Evolutionary conservation across 2,888 invertebrate species (phyloP).

Genomic region (Drosophila gaucha): DNA sequence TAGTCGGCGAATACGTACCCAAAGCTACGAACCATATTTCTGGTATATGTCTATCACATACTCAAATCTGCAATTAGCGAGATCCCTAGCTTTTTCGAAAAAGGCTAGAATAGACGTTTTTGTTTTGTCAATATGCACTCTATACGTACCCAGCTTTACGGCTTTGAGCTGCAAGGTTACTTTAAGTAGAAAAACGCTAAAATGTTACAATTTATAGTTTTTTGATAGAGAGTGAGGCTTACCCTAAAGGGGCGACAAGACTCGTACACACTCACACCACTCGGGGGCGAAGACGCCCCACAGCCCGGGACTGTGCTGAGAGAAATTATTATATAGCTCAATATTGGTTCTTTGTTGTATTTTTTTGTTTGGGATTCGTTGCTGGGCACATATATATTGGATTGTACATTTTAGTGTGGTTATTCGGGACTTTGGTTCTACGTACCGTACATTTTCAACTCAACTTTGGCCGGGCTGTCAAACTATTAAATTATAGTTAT

Average conservation of each 20-base stretch:
- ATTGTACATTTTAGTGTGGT: constrained; percentile 33
- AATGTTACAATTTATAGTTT: constrained; percentile 45
- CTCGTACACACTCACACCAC: constrained; percentile 14
- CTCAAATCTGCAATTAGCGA: constrained; percentile 31
- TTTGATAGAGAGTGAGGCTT: constrained; percentile 49
- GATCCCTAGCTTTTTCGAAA: constrained; percentile 38
- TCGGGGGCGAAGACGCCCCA: constrained; percentile 17
- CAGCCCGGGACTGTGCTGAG: constrained; percentile 38
- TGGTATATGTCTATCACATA: constrained; percentile 43
- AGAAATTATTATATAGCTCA: constrained; percentile 33
- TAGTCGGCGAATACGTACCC: constrained; percentile 52
- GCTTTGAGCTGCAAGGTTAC: constrained; percentile 65
- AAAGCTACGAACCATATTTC: constrained; percentile 38
- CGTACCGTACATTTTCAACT: constrained; percentile 54
- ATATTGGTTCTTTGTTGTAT: constrained; percentile 11
- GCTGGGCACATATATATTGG: constrained; percentile 24
- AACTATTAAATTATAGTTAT: constrained; percentile 41
- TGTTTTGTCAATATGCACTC: constrained; percentile 45
- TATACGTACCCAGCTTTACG: constrained; percentile 67
- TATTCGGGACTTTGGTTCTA: constrained; percentile 46
- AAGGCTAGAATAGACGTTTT: constrained; percentile 33
- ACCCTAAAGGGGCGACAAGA: constrained; percentile 65
- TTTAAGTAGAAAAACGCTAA: constrained; percentile 64
- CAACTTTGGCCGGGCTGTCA: constrained; percentile 43
- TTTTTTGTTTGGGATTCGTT: constrained; percentile 14